Evolutionary conservation across 2,113 vertebrate species (phyloP).

Genomic region (Mus pahari): DNA sequence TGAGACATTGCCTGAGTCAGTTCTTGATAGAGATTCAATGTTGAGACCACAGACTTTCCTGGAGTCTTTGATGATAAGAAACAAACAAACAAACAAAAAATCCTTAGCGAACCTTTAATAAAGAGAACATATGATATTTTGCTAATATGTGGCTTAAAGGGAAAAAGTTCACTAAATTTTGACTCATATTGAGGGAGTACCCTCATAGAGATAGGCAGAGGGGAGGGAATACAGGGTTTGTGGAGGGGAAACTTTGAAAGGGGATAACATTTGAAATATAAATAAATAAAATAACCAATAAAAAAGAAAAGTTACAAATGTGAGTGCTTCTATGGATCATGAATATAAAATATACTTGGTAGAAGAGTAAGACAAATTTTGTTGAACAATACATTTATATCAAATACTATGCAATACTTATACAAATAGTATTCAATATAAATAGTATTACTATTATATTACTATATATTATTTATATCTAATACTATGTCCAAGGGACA

Average conservation of each 20-base stretch:
- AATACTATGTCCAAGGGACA: background rate
- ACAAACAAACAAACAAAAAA: background rate
- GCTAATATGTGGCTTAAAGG: slow-evolving; percentile 11
- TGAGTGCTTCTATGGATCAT: background rate
- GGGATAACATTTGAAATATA: too few relatives aligned
- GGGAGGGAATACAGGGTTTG: too few relatives aligned
- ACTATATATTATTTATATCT: too few relatives aligned
- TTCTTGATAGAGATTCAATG: background rate
- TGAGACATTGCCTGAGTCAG: background rate
- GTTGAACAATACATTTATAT: background rate
- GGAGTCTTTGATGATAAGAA: background rate
- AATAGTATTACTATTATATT: too few relatives aligned
- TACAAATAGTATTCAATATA: too few relatives aligned
- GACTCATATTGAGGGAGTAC: background rate
- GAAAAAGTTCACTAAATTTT: background rate
- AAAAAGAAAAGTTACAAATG: background rate
- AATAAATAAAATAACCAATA: too few relatives aligned
- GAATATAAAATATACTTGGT: background rate
- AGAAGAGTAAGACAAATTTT: background rate
- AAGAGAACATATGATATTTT: background rate
- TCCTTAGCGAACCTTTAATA: background rate
- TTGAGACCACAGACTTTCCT: background rate
- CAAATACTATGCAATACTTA: background rate
- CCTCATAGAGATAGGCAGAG: too few relatives aligned
- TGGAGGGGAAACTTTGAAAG: too few relatives aligned